Evolutionary conservation across 2,113 vertebrate species (phyloP), one percentile per base, ranked within the genome.

Genomic region (Cyphomyrus plagiostoma): DNA sequence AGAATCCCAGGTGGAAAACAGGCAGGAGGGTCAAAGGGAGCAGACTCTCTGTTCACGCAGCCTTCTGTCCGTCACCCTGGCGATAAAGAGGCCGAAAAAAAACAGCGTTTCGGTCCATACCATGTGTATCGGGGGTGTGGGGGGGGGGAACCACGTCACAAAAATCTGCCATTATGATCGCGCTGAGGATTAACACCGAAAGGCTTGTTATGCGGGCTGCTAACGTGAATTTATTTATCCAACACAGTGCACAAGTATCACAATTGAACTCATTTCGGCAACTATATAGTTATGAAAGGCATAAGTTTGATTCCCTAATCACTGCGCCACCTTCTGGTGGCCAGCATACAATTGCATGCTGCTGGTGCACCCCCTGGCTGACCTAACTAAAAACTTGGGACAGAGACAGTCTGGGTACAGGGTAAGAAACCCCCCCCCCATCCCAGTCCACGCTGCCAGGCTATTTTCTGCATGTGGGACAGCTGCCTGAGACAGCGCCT

Each of bases 1-100:
- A 56, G 19, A 82, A 58, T 42, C 77, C 85, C 45, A 82, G 48
- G 5, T 89, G 66, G 39, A 88, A 83, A 66, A 89, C 66, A 80
- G 66, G 74, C 26, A 26, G n/a, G 42, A 23, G 23, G 53, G 23
- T 35, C 42, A 88, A 66, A 66, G 6, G 58, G 8, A 30, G 10
- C 62, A 26, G 62, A 66, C 62, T n/a, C 2, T 66, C 58, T 10
- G 23, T 1, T n/a, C 58, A 66, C 9, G 62, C n/a, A 11, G n/a
- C n/a, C 26, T 13, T 26, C 62, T 13, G 62, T 30, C 62, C 30
- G 21, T 82, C 77, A 19, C 10, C 42, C 77, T 3, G 77, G 45
- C 42, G 4, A 80, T 42, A 80, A 80, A 2, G 15, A 8, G 74
- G 74, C 74, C 35, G 17, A 17, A 17, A 42, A 53, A 77, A 2